A percentile compares a stretch with the other conserved stretches of the same genome.
These are phyloP conservation scores for Chloropsis cyanopogon DNA, from an alignment of 2,113 vertebrate genomes.

Conservation along the genomic window DNA sequence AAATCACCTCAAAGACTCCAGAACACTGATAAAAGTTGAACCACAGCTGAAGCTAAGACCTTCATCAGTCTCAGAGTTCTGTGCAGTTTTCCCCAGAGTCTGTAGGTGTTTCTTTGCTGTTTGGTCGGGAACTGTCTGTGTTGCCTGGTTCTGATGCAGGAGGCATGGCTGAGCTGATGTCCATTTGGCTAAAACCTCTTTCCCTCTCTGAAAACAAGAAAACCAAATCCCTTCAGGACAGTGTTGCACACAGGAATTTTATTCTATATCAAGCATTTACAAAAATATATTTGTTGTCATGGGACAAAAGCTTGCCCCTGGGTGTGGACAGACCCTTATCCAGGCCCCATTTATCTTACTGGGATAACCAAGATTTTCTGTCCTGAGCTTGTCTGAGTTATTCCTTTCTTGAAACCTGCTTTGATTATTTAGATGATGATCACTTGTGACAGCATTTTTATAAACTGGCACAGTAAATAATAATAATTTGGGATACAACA, in stretches of 20 bases:
- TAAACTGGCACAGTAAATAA: neutral
- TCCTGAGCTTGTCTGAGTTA: neutral
- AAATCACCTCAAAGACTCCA: neutral
- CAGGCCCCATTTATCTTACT: neutral
- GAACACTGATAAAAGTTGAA: neutral
- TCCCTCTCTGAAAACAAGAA: neutral
- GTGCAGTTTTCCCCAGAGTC: neutral
- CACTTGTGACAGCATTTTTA: neutral
- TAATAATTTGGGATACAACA: neutral
- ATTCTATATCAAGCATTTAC: neutral
- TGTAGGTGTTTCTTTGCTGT: neutral
- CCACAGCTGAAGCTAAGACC: neutral
- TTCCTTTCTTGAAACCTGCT: neutral
- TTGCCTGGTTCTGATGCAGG: neutral
- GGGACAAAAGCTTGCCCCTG: neutral
- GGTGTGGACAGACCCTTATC: neutral
- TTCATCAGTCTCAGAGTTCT: neutral
- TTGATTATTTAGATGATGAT: neutral
- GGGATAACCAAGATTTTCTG: neutral
- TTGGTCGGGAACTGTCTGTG: neutral
- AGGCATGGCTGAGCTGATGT: neutral
- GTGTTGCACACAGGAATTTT: fast-evolving
- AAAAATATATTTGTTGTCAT: neutral
- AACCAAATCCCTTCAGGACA: neutral
- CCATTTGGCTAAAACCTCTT: neutral